phyloP scores from a whole-genome alignment of 2,113 vertebrate species.

The Pluvianellus socialis region DNA sequence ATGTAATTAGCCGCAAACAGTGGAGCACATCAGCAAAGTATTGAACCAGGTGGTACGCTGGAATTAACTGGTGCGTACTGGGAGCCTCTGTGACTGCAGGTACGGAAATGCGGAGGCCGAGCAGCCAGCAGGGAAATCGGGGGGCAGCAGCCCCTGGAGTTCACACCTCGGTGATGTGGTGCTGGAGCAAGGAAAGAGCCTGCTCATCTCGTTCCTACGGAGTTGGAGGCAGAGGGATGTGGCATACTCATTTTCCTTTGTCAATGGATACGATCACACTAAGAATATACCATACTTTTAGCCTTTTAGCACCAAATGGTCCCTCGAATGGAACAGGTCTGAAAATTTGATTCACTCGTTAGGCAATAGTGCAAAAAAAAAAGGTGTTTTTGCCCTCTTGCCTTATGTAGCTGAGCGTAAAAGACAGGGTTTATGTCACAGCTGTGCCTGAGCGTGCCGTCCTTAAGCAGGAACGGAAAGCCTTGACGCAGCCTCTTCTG shows the following conservation, averaged over 20 bases:
- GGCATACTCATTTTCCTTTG: neutral
- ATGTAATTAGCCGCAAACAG: neutral
- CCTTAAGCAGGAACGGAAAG: neutral
- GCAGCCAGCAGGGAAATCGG: fast-evolving
- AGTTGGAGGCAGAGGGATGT: neutral
- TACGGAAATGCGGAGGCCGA: neutral
- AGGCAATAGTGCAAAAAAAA: neutral
- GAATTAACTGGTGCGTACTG: fast-evolving
- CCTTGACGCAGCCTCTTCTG: neutral
- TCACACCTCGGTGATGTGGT: neutral
- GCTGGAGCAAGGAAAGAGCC: neutral
- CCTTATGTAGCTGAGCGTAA: neutral
- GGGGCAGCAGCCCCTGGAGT: neutral
- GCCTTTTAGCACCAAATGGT: neutral
- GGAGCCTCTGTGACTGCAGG: neutral
- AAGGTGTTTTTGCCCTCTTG: neutral
- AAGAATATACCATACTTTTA: neutral
- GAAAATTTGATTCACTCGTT: neutral
- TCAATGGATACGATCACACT: neutral
- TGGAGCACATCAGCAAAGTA: neutral
- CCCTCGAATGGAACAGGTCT: neutral
- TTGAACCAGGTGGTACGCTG: neutral
- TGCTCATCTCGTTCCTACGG: neutral
- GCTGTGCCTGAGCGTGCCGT: neutral
- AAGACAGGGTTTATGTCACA: neutral